Evolutionary conservation across 2,113 vertebrate genomes (phyloP), one percentile per base, ranked within the genome.

Genomic region (Hydrolagus affinis): DNA sequence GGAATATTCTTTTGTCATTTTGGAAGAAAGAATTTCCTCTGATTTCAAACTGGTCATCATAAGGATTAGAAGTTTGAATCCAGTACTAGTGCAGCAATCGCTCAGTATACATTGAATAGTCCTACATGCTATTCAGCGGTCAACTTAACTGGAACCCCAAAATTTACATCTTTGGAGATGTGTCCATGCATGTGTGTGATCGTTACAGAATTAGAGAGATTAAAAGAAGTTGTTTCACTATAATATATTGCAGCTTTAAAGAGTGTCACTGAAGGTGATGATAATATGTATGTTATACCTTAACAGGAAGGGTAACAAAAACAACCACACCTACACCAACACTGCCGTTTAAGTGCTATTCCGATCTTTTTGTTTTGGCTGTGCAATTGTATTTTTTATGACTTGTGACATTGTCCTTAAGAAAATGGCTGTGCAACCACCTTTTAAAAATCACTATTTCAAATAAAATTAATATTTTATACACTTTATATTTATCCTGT

Each of bases 401-500:
- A 83, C 25, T 68, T 28, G 60, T 83, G 15, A 30, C 8, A 59
- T 83, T 44, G 44, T 44, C 44, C 44, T 44, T 66, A 83, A 83
- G 25, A 19, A 68, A 83, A 14, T 83, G 78, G 19, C 62, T 68
- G 62, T 66, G 28, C 78, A 83, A 66, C 14, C 25, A 68, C 78
- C 25, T 83, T 83, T 83, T 66, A 83, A 66, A 83, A 66, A 83
- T 66, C 60, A 83, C 64, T 21, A 21, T 83, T 83, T 60, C 60
- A 23, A 83, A 83, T 83, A 83, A 83, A 83, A 64, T 83, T 83
- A 83, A 83, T 83, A 83, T 83, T 83, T 83, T 83, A 64, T 83
- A 83, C 62, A 83, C 78, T 11, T 44, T 44, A 25, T 83, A 30
- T 83, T 66, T 68, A 83, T 30, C 62, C 62, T 17, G 66, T 66